These are phyloP conservation scores for Lanius ludovicianus DNA, from an alignment of 2,113 vertebrate species.

Conservation along the genomic window DNA sequence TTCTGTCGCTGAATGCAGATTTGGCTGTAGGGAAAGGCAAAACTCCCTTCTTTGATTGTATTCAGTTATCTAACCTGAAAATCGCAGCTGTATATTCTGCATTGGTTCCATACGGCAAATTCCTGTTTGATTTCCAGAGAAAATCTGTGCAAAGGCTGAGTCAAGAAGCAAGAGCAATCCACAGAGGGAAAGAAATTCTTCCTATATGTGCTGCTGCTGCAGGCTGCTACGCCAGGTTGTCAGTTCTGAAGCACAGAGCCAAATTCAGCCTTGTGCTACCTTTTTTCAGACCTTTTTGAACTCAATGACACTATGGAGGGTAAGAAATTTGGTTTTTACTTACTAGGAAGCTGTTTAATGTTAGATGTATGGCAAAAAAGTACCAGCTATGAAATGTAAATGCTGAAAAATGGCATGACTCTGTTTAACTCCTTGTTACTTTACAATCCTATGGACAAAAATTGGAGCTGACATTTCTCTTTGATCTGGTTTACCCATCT, in stretches of 20 bases:
- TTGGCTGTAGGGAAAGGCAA: not conserved
- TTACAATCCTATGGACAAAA: constrained; percentile 45
- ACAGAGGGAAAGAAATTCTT: not conserved
- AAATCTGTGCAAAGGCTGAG: not conserved
- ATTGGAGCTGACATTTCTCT: constrained; percentile 61
- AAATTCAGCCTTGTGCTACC: not conserved
- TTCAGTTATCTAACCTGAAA: constrained; percentile 25
- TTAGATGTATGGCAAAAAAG: not conserved
- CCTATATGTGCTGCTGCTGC: not conserved
- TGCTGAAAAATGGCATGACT: constrained; percentile 39
- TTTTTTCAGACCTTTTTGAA: constrained; percentile 14
- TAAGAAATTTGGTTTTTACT: constrained; percentile 11
- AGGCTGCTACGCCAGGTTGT: constrained; percentile 5
- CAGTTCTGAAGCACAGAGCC: constrained; percentile 13
- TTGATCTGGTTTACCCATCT: constrained; percentile 66
- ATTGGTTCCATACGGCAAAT: constrained; percentile 3
- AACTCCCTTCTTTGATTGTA: not conserved
- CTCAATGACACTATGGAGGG: not conserved
- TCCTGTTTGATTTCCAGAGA: constrained; percentile 7
- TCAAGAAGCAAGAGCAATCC: constrained; percentile 18
- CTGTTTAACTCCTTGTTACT: constrained; percentile 49
- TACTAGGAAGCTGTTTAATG: not conserved
- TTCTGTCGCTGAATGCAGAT: not conserved
- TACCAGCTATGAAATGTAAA: constrained; percentile 37
- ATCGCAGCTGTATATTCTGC: not conserved